Evolutionary conservation across 2,888 invertebrate genomes (phyloP), one percentile per base, ranked within the genome.

Genomic region (Chorisops tibialis): DNA sequence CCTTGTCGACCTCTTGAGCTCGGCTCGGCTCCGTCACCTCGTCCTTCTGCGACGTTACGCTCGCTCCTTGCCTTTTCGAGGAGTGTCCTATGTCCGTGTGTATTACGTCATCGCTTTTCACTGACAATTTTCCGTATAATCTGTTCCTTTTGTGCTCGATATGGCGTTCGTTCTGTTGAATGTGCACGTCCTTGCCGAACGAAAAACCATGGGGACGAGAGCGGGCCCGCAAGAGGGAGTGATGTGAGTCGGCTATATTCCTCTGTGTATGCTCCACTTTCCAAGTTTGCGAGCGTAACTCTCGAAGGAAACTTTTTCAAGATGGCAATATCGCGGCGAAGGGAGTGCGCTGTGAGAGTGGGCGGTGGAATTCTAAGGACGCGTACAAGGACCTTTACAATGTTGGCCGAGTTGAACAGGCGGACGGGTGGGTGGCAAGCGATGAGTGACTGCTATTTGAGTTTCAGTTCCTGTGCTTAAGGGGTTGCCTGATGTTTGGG

Each of bases 401-500:
- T 22, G 47, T n/a, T 16, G n/a, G 43, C 3, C 9, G 3, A 7
- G 16, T 2, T 19, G 43, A 16, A 43, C 43, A 16, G 43, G 43
- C 11, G 43, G 21, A 12, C 21, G 21, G n/a, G n/a, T 19, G 22
- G 21, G 21, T 22, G 47, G 22, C n/a, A 22, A 47, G 47, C 22
- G 47, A 22, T 47, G 47, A 47, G 47, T 47, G 47, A 47, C 47
- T 47, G 47, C 47, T 47, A 22, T 47, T 47, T 47, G 47, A 47
- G 47, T 47, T 47, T 47, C 47, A 47, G 47, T 47, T 47, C 47
- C 47, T 19, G 21, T 21, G 47, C 61, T 61, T 54, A 47, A 61
- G 52, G 59, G 43, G 47, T 61, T 47, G 52, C 43, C 41, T 54
- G 54, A 52, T 61, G 54, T 19, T 61, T 61, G 61, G 61, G 39